These are phyloP conservation scores for Marmota flaviventris DNA, from an alignment of 2,113 vertebrate species.

Conservation along the genomic window DNA sequence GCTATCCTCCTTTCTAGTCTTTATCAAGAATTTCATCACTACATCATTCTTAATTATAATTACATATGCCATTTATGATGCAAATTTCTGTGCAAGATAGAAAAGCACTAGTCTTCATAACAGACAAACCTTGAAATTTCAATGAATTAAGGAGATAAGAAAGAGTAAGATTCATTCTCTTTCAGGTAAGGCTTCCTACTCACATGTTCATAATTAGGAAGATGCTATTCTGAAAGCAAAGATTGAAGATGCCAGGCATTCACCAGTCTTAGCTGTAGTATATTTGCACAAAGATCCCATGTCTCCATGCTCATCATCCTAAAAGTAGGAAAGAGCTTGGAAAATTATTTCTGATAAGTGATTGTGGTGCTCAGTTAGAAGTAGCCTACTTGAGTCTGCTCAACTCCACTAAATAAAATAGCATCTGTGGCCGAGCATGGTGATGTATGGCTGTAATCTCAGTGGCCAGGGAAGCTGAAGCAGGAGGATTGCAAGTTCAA, in stretches of 20 bases:
- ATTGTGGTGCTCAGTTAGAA: neutral
- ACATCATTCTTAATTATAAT: neutral
- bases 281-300: neutral
- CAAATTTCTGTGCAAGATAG: neutral
- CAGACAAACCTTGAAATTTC: constrained; percentile 12
- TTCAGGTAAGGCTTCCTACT: neutral
- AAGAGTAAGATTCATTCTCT: neutral
- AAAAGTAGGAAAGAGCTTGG: neutral
- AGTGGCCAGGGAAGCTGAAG: too few species aligned
- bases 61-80: neutral
- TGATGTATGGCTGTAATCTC: too few species aligned
- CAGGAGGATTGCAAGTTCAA: too few species aligned
- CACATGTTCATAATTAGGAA: neutral
- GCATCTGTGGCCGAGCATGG: neutral
- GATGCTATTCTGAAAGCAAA: neutral
- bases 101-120: constrained; percentile 4
- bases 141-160: neutral
- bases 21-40: neutral
- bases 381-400: neutral
- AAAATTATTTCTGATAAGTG: neutral
- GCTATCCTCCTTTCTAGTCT: neutral
- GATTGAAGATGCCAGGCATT: neutral
- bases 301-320: neutral
- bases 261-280: neutral
- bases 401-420: neutral